These are phyloP conservation scores for Chaenocephalus aceratus DNA, from an alignment of 2,113 vertebrate genomes.

Conservation along the genomic window DNA sequence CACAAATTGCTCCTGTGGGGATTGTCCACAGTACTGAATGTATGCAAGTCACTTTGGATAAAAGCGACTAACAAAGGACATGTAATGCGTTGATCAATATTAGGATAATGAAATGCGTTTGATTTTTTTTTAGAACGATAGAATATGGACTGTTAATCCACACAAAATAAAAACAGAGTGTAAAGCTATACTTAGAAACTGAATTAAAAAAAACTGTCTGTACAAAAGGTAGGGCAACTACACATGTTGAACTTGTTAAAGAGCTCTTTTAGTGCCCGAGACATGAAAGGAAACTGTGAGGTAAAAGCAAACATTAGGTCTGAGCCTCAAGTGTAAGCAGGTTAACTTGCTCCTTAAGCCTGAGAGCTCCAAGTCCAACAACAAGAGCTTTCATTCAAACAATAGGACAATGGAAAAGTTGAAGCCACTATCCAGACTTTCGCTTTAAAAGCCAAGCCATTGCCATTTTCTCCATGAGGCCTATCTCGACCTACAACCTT, in stretches of 20 bases:
- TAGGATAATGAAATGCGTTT: neutral
- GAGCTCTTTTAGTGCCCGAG: neutral
- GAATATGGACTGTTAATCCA: neutral
- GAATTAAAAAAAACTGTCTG: neutral
- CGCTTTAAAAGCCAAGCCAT: slow-evolving; percentile 47
- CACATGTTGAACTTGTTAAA: slow-evolving; percentile 35
- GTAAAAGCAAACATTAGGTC: slow-evolving; percentile 57
- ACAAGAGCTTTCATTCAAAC: slow-evolving; percentile 65
- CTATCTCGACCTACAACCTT: slow-evolving; percentile 56
- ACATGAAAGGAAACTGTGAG: slow-evolving; percentile 47
- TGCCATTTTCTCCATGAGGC: slow-evolving; percentile 42
- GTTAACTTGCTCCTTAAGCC: slow-evolving; percentile 60
- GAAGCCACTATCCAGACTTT: slow-evolving; percentile 52
- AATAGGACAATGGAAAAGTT: slow-evolving; percentile 73
- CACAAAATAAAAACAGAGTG: slow-evolving; percentile 16
- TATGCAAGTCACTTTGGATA: no score
- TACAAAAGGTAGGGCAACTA: slow-evolving; percentile 6
- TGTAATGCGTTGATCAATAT: neutral
- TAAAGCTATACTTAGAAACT: neutral
- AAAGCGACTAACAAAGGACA: no score
- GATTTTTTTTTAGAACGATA: neutral
- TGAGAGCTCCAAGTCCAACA: slow-evolving; percentile 55
- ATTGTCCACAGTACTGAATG: no score
- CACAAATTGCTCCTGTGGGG: no score
- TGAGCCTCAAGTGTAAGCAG: slow-evolving; percentile 52